A percentile compares a stretch with the other conserved stretches of the same genome.
Conservation (phyloP, 2,888 invertebrate species). For the Arge pagana region DNA sequence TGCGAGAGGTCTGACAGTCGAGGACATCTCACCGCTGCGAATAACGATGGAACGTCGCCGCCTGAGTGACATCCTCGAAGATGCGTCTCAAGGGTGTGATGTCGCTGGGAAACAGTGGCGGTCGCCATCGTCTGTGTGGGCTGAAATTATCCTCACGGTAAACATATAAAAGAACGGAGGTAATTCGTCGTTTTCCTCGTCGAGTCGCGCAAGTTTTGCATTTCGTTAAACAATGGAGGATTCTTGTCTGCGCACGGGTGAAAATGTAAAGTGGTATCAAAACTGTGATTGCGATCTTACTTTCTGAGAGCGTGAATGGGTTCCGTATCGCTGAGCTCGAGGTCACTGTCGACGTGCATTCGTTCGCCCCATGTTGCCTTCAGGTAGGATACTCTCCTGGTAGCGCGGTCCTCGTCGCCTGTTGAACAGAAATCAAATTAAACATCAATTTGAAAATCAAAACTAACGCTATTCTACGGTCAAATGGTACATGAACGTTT, state of each 20-base stretch:
- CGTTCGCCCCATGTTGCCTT: slow-evolving; percentile 88
- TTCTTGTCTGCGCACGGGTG: no score
- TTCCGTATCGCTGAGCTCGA: slow-evolving; percentile 67
- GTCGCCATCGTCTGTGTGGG: slow-evolving; percentile 82
- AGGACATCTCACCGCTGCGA: slow-evolving; percentile 47
- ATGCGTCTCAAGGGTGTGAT: slow-evolving; percentile 77
- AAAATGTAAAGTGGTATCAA: background rate
- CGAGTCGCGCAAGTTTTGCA: background rate
- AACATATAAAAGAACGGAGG: background rate
- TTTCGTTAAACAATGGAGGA: no score
- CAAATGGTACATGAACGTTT: no score
- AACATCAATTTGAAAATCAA: background rate
- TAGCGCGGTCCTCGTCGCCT: slow-evolving; percentile 84
- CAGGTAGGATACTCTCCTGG: slow-evolving; percentile 90
- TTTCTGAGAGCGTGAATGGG: slow-evolving; percentile 65
- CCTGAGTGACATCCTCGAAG: slow-evolving; percentile 68
- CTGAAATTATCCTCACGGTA: slow-evolving; percentile 57
- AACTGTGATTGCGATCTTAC: slow-evolving; percentile 57
- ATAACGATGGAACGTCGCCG: slow-evolving; percentile 61
- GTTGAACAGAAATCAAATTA: slow-evolving; percentile 22
- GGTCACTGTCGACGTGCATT: slow-evolving; percentile 73
- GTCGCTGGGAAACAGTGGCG: slow-evolving; percentile 79
- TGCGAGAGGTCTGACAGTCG: slow-evolving; percentile 1
- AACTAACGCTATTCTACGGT: background rate
- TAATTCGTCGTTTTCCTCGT: background rate